These are phyloP conservation scores for Okamejei kenojei DNA, from an alignment of 2,797 vertebrate genomes.

Conservation along the genomic window DNA sequence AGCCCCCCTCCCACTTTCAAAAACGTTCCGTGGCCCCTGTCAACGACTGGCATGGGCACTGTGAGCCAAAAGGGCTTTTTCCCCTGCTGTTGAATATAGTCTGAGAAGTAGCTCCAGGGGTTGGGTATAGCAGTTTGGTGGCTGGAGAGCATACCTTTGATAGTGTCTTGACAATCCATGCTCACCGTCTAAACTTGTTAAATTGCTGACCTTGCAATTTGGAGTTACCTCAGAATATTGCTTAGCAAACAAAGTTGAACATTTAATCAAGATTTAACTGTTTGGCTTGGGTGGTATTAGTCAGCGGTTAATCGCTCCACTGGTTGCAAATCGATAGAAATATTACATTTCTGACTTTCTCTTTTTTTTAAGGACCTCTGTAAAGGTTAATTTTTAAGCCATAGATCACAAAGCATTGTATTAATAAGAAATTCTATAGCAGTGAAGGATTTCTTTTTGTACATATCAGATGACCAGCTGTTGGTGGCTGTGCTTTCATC, in stretches of 20 bases:
- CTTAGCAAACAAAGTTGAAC: constrained; percentile 7
- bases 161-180: neutral
- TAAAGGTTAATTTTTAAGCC: neutral
- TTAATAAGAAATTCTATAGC: neutral
- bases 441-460: neutral
- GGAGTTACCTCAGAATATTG: neutral
- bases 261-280: neutral
- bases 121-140: neutral
- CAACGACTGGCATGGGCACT: too few species aligned
- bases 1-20: too few species aligned
- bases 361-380: neutral
- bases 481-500: too few species aligned
- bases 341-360: neutral
- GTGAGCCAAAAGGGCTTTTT: too few species aligned
- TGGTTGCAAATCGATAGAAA: too few species aligned
- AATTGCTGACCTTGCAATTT: neutral
- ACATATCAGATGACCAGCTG: too few species aligned
- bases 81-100: too few species aligned
- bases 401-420: neutral
- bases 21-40: too few species aligned
- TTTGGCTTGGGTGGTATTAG: neutral
- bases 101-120: neutral
- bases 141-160: neutral
- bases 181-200: neutral
- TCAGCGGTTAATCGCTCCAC: neutral